Evolutionary conservation across 1,140 invertebrate species (phyloP), one percentile per base, ranked within the genome.

Genomic region (Hirudo medicinalis): DNA sequence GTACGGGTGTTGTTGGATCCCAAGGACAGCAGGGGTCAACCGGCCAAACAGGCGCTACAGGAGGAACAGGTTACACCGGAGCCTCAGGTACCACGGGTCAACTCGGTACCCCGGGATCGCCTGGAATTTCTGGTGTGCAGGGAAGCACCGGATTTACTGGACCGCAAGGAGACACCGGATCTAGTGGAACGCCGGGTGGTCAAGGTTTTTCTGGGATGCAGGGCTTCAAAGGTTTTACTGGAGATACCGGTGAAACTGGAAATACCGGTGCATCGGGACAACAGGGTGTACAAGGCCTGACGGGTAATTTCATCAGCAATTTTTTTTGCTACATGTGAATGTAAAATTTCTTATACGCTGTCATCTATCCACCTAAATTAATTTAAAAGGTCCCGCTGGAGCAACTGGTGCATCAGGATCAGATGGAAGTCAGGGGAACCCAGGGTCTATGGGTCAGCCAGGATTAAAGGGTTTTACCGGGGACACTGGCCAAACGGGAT

Each of bases 141-240:
- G 69, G 69, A 36, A 53, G 25, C n/a, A n/a, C 36, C 29, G 69
- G 69, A 22, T 36, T 22, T 22, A 25, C 69, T 43, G 69, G 69
- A 53, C 49, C 25, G 70, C 84, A 87, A 74, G 88, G 88, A 67
- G 83, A 81, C 67, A 86, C 90, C 79, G 91, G 91, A 87, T 85
- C 83, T 74, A 76, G 40, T 54, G 67, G 63, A 70, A 29, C 75
- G 49, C 76, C 78, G 76, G 76, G 76, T 20, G 15, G 17, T 19
- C 43, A 57, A 32, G 90, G 90, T 70, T 73, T 66, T 27, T 74
- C 75, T 4, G 79, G 60, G 83, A 6, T 6, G 19, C 29, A 40
- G 22, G 67, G 67, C 32, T 13, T 36, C 32, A 27, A 32, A 69
- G 69, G 69, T 27, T 43, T 54, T 5, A 20, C 69, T 27, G 69